phyloP scores from a whole-genome alignment of 2,888 invertebrate genomes.

The Odontothrips loti region DNA sequence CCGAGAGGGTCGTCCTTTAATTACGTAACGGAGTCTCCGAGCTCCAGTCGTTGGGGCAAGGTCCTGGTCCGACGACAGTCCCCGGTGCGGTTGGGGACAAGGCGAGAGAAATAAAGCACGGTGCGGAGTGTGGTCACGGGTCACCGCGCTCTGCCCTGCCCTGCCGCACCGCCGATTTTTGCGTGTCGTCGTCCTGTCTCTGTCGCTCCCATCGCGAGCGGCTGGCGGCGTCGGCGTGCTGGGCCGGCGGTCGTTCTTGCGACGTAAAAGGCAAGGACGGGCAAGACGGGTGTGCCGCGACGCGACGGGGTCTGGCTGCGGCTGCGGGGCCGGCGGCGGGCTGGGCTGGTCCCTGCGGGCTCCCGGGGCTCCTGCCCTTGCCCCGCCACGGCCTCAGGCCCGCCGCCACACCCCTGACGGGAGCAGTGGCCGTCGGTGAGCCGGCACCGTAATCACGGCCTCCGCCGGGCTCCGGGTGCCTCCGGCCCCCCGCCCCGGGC shows the following conservation, averaged over 20 bases:
- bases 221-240: too few relatives aligned
- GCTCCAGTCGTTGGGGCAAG: too few relatives aligned
- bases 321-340: neutral
- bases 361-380: neutral
- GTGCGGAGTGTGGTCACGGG: neutral
- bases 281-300: neutral
- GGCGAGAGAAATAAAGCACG: too few relatives aligned
- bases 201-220: neutral
- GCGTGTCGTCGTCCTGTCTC: neutral
- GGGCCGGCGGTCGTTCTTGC: neutral
- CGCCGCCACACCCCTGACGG: neutral
- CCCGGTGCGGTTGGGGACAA: too few relatives aligned
- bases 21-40: too few relatives aligned
- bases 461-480: too few relatives aligned
- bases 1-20: too few relatives aligned
- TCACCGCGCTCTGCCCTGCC: neutral
- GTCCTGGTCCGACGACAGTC: too few relatives aligned
- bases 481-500: too few relatives aligned
- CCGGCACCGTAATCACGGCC: too few relatives aligned
- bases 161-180: neutral
- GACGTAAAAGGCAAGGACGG: conserved; percentile 20
- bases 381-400: neutral
- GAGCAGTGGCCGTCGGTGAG: neutral
- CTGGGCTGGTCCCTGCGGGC: too few relatives aligned
- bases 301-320: neutral